Evolutionary conservation across 2,113 vertebrate species (phyloP), one percentile per base, ranked within the genome.

Genomic region (Porphyrio hochstetteri): DNA sequence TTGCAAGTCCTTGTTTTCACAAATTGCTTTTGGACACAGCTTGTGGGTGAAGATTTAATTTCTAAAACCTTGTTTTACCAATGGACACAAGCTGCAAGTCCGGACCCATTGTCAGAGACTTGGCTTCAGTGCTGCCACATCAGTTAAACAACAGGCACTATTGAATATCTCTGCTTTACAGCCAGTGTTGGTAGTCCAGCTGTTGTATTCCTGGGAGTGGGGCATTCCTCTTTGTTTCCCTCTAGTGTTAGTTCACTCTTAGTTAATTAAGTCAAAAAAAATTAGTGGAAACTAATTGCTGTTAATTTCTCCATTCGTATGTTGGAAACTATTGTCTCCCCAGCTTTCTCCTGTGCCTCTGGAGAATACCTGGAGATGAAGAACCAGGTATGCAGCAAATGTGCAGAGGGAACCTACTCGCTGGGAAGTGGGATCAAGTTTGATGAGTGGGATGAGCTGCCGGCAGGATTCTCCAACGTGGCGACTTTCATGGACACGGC

Each of bases 291-390:
- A 77, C 75, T 16, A 86, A 76, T 72, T 33, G 24, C 15, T 9
- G 35, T 89, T 86, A 44, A 70, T 46, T 15, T 87, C 29, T 55
- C 18, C 40, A 33, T 91, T 97, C 36, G 93, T 46, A 6, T 38
- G 3, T 36, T 85, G 38, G 59, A 27, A 82, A 63, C 0, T 0
- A 10, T 90, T 98, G 52, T 81, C 82, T 97, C 92, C 94, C 33
- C 96, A 99, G 99, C 99, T 53, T 99, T 99, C 96, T 99, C 99
- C 5, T 99, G 99, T 81, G 97, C 97, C 79, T 98, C 99, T 13
- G 99, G 99, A 2, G 98, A 99, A 94, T 99, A 99, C 96, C 97
- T 99, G 92, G 99, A 99, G 97, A 99, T 99, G 99, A 99, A 99
- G 64, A 98, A 98, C 95, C 99, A 99, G 97, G 97, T 98, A 77